Base-by-base conservation (phyloP, 2,888 invertebrate species). In the Aspidiotus rigidus region DNA sequence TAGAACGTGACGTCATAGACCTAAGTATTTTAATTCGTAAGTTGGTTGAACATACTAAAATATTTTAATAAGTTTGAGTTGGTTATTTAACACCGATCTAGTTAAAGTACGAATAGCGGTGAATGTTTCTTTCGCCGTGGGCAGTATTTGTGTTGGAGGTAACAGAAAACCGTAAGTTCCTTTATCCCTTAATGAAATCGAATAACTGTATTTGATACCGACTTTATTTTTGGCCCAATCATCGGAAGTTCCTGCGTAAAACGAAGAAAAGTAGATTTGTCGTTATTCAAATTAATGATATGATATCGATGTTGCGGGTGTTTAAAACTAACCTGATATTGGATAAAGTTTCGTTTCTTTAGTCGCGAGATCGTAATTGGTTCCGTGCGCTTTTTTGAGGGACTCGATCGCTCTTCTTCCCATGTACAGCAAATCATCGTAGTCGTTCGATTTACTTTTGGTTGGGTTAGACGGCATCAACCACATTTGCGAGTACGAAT, bases 221-320 rank as follows among this genome's bases (percentile, higher is more conserved):
- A 86, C 85, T 55, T 83, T 81, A 1, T 89, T 90, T 78, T 94
- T 93, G 8, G 93, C 94, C 91, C 93, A 95, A 78, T 95, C 94
- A 75, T 91, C 90, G 0, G 90, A 88, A 13, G 90, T 90, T 1
- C 91, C 91, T 42, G 88, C 79, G 2, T 89, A 57, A 28, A 28
- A 39, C 15, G 16, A 16, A 53, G 15, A 17, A 44, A 64, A 39
- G 11, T 64, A 54, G 28, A 64, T 39, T 17, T 63, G 10, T 63
- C 17, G 13, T 11, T 59, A 59, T 3, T 13, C 15, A n/a, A 53
- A 3, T 15, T n/a, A 5, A 15, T 13, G 13, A 53, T 53, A n/a
- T 53, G 53, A 13, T 11, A 17, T 16, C 6, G 10, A n/a, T 49
- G 3, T 49, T 49, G 49, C n/a, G 6, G n/a, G 11, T 49, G n/a